Percentiles rank a stretch among this genome's conserved stretches.
Evolutionary conservation across 2,797 vertebrate species (phyloP).

Genomic region (Hemibagrus guttatus): DNA sequence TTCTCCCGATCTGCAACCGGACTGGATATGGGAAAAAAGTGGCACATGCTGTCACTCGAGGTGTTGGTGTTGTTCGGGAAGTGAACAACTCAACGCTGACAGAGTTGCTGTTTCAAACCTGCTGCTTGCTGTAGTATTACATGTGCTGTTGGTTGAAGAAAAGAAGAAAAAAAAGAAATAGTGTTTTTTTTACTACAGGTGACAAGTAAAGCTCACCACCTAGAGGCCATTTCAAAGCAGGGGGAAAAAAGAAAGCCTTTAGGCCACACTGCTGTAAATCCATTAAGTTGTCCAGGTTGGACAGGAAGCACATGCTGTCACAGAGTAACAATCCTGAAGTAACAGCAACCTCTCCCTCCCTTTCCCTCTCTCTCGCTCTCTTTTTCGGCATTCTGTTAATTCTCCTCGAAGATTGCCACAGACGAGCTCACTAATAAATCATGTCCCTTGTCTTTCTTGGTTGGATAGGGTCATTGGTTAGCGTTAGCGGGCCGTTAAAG

Average conservation of each 20-base stretch:
- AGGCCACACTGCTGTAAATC: conserved; percentile 17
- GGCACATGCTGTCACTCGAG: not conserved
- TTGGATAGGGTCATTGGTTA: conserved; percentile 69
- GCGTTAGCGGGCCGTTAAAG: conserved; percentile 80
- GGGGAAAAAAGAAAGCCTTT: not conserved
- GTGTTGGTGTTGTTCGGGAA: not conserved
- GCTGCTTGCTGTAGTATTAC: not conserved
- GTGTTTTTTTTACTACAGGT: not conserved
- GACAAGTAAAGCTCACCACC: not conserved
- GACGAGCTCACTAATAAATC: conserved; percentile 74
- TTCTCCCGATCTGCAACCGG: not conserved
- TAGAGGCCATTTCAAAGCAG: conserved; percentile 23
- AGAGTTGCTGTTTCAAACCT: not conserved
- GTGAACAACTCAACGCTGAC: not conserved
- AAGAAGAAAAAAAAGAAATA: rapidly evolving
- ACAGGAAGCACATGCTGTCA: not conserved
- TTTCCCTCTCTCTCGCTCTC: conserved; percentile 4
- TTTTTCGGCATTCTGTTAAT: conserved; percentile 26
- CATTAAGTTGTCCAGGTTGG: conserved; percentile 21
- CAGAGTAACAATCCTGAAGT: not conserved
- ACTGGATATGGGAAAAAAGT: not conserved
- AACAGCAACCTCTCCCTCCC: conserved; percentile 16
- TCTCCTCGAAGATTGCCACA: conserved; percentile 55
- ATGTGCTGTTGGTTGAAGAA: not conserved
- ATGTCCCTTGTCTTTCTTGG: conserved; percentile 74